phyloP scores from a whole-genome alignment of 2,113 vertebrate genomes.

The Clarias magur region DNA sequence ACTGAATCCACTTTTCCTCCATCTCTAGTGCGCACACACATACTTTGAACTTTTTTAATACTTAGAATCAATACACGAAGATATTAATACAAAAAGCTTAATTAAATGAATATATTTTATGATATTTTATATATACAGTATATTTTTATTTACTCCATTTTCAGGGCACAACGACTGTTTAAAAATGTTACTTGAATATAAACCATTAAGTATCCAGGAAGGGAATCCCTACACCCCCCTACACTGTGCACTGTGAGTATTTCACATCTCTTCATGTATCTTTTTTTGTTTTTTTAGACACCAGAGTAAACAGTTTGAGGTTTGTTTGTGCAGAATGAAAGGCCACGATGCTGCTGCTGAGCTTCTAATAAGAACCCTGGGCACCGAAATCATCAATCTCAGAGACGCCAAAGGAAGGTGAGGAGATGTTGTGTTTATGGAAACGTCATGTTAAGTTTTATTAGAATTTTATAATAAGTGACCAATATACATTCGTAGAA shows the following conservation, averaged over 20 bases:
- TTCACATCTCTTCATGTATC: background rate
- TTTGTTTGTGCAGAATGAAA: slow-evolving; percentile 78
- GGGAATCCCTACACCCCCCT: slow-evolving; percentile 91
- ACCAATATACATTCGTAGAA: background rate
- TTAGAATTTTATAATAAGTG: background rate
- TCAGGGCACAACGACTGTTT: slow-evolving; percentile 94
- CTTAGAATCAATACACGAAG: too few species aligned
- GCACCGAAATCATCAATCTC: slow-evolving; percentile 85
- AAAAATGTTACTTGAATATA: slow-evolving; percentile 96
- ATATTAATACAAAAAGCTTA: too few species aligned
- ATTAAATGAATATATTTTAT: background rate
- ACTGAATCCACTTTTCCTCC: too few species aligned
- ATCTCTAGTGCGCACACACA: too few species aligned
- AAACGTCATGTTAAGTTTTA: background rate
- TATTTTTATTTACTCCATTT: background rate
- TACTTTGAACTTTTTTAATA: too few species aligned
- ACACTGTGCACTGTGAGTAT: slow-evolving; percentile 97
- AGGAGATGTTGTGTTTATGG: slow-evolving; percentile 50
- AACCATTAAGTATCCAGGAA: slow-evolving; percentile 86
- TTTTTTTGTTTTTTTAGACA: background rate
- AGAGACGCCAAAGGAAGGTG: slow-evolving; percentile 95
- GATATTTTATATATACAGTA: background rate
- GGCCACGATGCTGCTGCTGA: slow-evolving; percentile 88
- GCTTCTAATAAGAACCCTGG: slow-evolving; percentile 85
- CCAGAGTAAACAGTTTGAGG: background rate